Conservation (phyloP, 2,888 invertebrate species). For the Ditula angustiorana region DNA sequence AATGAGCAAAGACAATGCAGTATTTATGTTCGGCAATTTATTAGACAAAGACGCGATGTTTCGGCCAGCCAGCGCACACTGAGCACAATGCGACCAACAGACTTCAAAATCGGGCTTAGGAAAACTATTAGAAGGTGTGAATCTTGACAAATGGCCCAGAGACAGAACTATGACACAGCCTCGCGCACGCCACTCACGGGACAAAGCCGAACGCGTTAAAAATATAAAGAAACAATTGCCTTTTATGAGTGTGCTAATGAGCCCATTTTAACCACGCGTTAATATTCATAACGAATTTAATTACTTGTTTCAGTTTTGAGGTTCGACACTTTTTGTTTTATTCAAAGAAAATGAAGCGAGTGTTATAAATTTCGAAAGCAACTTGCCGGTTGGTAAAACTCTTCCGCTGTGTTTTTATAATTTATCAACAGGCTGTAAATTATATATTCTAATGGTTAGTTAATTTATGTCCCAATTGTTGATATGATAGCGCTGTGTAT, state of each 20-base stretch:
- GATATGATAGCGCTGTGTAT: conserved; percentile 30
- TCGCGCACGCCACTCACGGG: conserved; percentile 65
- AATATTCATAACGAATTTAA: conserved; percentile 57
- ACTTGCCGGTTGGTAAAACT: conserved; percentile 31
- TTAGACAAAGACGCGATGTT: conserved; percentile 81
- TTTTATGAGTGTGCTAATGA: conserved; percentile 74
- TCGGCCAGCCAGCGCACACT: conserved; percentile 66
- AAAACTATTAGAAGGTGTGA: conserved; percentile 67
- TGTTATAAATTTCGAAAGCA: conserved; percentile 29
- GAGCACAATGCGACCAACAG: conserved; percentile 62
- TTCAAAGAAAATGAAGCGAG: conserved; percentile 20
- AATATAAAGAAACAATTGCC: conserved; percentile 78
- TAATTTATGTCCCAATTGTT: conserved; percentile 34
- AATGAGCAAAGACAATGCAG: conserved; percentile 79
- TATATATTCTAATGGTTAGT: conserved; percentile 34
- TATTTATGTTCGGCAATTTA: conserved; percentile 84
- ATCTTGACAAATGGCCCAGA: conserved; percentile 64
- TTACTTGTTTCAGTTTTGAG: conserved; percentile 39
- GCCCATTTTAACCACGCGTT: conserved; percentile 53
- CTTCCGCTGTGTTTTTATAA: conserved; percentile 26
- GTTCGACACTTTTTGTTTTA: conserved; percentile 37
- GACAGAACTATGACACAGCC: conserved; percentile 67
- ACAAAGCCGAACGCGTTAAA: conserved; percentile 67
- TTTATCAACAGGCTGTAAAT: conserved; percentile 29
- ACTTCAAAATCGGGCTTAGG: conserved; percentile 77